Evolutionary conservation across 2,113 vertebrate genomes (phyloP).

Genomic region (Heloderma charlesbogerti): DNA sequence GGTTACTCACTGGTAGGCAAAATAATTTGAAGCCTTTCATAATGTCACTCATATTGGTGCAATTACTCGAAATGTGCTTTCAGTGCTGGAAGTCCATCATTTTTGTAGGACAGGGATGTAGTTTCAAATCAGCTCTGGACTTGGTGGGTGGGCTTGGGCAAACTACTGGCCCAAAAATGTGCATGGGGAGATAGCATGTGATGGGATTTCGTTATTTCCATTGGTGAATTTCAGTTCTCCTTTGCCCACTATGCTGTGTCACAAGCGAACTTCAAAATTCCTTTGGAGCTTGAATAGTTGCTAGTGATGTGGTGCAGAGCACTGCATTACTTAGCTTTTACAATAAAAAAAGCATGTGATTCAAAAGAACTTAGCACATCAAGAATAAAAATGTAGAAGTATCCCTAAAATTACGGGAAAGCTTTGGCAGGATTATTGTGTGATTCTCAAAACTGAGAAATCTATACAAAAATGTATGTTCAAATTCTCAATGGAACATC

Average conservation of each 20-base stretch:
- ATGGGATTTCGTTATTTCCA: not conserved
- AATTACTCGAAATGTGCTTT: not conserved
- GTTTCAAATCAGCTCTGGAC: not conserved
- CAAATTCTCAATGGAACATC: no score
- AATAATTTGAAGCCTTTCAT: not conserved
- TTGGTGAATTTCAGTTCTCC: not conserved
- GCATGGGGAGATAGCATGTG: not conserved
- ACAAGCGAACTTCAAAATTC: not conserved
- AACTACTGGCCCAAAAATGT: not conserved
- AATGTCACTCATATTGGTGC: not conserved
- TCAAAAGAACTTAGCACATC: not conserved
- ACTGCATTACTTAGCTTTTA: no score
- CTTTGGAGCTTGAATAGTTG: not conserved
- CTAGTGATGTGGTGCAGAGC: not conserved
- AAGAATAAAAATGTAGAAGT: not conserved
- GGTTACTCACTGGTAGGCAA: conserved; percentile 87
- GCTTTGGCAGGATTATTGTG: not conserved
- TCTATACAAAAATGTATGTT: not conserved
- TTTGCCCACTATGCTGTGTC: not conserved
- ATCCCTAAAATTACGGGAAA: not conserved
- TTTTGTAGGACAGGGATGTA: not conserved
- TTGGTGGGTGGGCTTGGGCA: not conserved
- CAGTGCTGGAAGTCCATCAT: not conserved
- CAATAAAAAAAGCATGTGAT: not conserved
- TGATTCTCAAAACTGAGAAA: not conserved